Conservation (phyloP, 2,113 vertebrate species). For the Chaetops frenatus region DNA sequence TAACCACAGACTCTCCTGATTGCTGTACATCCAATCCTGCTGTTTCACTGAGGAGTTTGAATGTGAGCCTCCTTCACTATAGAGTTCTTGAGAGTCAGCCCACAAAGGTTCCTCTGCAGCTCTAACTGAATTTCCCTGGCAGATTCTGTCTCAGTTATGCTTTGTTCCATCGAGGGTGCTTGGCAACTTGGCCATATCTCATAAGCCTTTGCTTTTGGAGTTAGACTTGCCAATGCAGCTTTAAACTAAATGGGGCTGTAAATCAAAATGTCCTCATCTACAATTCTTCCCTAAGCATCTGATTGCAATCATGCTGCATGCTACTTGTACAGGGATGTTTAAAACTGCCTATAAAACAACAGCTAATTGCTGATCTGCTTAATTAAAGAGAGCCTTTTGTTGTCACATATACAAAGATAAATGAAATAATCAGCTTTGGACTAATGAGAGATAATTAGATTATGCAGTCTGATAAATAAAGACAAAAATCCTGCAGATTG, state of each 20-base stretch:
- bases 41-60: neutral
- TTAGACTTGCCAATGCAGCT: constrained; percentile 48
- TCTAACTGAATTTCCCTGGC: neutral
- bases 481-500: constrained; percentile 67
- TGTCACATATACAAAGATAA: constrained; percentile 88
- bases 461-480: constrained; percentile 81
- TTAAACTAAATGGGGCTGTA: constrained; percentile 69
- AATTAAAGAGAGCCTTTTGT: constrained; percentile 85
- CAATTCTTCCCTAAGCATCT: constrained; percentile 65
- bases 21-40: neutral
- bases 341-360: constrained; percentile 82
- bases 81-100: neutral
- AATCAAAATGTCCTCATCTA: constrained; percentile 71
- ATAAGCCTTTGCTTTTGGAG: constrained; percentile 31
- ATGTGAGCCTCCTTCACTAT: neutral
- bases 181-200: neutral
- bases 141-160: neutral
- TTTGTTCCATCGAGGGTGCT: neutral
- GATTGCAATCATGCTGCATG: constrained; percentile 73
- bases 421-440: constrained; percentile 87
- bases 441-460: constrained; percentile 90
- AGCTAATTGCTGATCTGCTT: constrained; percentile 85
- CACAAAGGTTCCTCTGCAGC: neutral
- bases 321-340: constrained; percentile 78
- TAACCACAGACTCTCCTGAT: neutral